phyloP scores from a whole-genome alignment of 2,113 vertebrate species.

The Felis catus region DNA sequence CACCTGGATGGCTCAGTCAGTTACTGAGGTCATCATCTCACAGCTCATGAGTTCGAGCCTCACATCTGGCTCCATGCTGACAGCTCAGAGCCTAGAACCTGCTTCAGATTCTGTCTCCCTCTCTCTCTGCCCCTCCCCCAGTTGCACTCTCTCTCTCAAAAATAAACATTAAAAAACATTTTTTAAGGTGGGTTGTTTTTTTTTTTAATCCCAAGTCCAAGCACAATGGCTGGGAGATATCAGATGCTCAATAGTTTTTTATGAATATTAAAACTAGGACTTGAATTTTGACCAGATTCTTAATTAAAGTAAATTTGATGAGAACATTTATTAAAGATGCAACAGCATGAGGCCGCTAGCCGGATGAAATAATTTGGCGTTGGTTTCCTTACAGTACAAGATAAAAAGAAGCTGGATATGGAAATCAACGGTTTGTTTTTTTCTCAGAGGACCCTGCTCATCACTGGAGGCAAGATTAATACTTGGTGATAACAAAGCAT shows the following conservation, averaged over 20 bases:
- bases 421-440: constrained; percentile 48
- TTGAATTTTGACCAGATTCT: constrained; percentile 31
- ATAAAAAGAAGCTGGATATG: constrained; percentile 27
- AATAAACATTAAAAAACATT: no score
- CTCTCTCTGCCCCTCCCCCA: no score
- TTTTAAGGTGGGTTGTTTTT: no score
- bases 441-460: neutral
- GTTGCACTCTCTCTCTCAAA: no score
- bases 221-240: neutral
- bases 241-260: neutral
- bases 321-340: constrained; percentile 39
- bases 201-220: neutral
- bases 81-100: no score
- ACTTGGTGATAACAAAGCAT: neutral
- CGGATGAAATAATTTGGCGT: constrained; percentile 32
- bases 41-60: no score
- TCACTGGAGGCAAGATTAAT: neutral
- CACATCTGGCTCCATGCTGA: no score
- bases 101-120: no score
- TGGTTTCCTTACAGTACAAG: constrained; percentile 4
- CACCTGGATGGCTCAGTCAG: no score
- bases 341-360: neutral
- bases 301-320: constrained; percentile 51
- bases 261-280: constrained; percentile 2
- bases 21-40: no score